Evolutionary conservation across 2,113 vertebrate genomes (phyloP).

Genomic region (Embiotoca jacksoni): DNA sequence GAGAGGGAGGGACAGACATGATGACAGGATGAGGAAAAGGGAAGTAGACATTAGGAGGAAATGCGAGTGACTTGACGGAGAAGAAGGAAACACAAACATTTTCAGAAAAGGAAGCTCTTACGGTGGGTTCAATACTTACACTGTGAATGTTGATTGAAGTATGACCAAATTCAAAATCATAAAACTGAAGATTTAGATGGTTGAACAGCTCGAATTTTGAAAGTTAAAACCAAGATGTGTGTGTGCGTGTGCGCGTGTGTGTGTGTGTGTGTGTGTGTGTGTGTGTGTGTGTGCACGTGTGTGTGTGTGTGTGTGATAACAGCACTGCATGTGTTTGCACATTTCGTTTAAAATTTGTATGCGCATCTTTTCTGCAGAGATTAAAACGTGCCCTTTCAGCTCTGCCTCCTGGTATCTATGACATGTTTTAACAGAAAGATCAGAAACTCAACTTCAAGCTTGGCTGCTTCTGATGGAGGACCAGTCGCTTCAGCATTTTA

Average conservation of each 20-base stretch:
- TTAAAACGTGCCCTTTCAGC: slow-evolving; percentile 8
- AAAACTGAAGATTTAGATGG: neutral
- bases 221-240: neutral
- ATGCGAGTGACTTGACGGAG: slow-evolving; percentile 20
- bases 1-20: slow-evolving; percentile 48
- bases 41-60: slow-evolving; percentile 54
- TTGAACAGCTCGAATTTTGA: neutral
- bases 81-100: neutral
- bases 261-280: neutral
- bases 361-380: neutral
- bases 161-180: neutral
- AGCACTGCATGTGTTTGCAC: neutral
- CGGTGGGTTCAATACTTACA: too few relatives aligned
- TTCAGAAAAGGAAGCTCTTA: neutral
- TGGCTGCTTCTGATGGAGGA: too few relatives aligned
- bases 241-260: neutral
- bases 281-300: neutral
- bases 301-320: neutral
- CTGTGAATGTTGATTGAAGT: neutral
- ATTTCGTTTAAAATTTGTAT: too few relatives aligned
- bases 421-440: neutral
- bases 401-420: neutral
- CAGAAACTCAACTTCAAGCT: neutral
- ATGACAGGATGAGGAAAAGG: slow-evolving; percentile 54
- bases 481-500: neutral